Base-by-base conservation (phyloP, 2,113 vertebrate species). In the Leptodactylus fuscus region DNA sequence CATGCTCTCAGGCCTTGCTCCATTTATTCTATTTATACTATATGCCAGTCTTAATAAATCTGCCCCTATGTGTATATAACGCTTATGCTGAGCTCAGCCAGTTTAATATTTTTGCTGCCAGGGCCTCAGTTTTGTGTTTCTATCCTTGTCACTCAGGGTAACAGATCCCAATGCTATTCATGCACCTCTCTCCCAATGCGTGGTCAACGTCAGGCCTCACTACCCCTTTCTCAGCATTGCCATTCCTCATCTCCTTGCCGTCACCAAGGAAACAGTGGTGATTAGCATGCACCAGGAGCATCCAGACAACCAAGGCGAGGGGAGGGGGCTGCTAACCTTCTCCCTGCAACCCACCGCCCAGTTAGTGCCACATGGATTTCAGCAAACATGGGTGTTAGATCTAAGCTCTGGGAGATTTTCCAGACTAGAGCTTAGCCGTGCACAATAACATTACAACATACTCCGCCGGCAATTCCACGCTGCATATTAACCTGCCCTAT, bases 201-300 rank as follows among this genome's bases (percentile, higher is more conserved):
- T 51, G 84, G 84, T 86, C 84, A 86, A 69, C 74, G 70, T 85
- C 75, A 78, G 84, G 77, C 84, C 84, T 85, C 83, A 44, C 83
- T 79, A 75, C 82, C 82, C 82, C 82, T 74, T 83, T 62, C 71
- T 58, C 41, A 48, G 58, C 32, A 48, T 27, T 8, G 32, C 74
- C 60, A 73, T 80, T 46, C 51, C 77, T 73, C 36, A 53, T 81
- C 77, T 81, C 48, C 49, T 73, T 24, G n/a, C 77, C 29, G 76
- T 81, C 76, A 86, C 84, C 84, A 81, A 86, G 84, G 84, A 86
- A 86, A 86, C 84, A 20, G 65, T 5, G 24, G 36, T 86, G 76
- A 86, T 86, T 86, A 86, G 77, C 84, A 86, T 86, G 84, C 83
- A 85, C 75, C 49, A 24, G 49, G 75, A 79, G 74, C 74, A 78